Conservation (phyloP, 2,888 invertebrate genomes). For the Dryomyza anilis region DNA sequence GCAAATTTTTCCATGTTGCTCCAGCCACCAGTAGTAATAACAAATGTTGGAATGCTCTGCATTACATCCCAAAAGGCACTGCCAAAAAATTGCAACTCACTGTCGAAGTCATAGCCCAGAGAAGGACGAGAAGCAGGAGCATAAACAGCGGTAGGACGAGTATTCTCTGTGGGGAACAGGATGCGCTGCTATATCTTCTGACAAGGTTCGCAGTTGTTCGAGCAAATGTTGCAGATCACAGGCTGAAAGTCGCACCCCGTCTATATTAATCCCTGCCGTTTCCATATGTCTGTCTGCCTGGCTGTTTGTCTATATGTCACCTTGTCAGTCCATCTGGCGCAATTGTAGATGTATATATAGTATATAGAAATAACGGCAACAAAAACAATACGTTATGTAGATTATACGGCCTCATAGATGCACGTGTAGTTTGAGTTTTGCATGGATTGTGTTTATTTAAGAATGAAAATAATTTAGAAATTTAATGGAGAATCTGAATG, state of each 20-base stretch:
- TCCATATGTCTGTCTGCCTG: no score
- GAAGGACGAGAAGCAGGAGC: background rate
- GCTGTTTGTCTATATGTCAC: background rate
- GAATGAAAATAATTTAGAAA: no score
- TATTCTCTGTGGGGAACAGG: background rate
- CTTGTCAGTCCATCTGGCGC: background rate
- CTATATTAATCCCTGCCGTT: no score
- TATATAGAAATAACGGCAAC: no score
- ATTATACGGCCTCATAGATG: no score
- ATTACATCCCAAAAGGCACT: constrained; percentile 1
- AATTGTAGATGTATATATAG: background rate
- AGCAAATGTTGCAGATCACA: constrained; percentile 20
- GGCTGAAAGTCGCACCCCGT: no score
- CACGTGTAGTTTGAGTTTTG: no score
- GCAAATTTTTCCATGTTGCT: constrained; percentile 6
- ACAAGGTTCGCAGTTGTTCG: constrained; percentile 11
- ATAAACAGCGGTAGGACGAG: background rate
- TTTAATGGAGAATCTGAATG: no score
- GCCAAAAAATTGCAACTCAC: constrained; percentile 6
- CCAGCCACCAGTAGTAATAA: no score
- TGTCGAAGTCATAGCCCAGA: background rate
- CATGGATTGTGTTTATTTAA: no score
- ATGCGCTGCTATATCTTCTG: background rate
- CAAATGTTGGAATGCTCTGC: no score
- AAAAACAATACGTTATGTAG: no score